Conservation (phyloP, 1,140 invertebrate species). For the Holcopasites calliopsidis region DNA sequence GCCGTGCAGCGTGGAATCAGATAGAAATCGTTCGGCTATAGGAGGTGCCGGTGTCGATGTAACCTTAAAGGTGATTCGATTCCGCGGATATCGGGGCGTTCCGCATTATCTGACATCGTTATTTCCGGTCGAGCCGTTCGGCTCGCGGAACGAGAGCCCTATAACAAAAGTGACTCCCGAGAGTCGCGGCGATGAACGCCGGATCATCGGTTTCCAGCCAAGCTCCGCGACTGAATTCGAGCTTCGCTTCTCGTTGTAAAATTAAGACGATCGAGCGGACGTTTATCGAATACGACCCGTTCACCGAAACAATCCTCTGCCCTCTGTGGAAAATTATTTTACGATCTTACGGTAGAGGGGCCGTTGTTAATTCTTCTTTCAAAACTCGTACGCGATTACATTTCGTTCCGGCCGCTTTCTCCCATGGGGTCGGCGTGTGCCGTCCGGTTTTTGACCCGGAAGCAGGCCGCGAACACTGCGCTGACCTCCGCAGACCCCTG, state of each 20-base stretch:
- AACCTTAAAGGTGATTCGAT: constrained; percentile 73
- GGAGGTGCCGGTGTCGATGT: constrained; percentile 62
- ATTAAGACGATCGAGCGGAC: constrained; percentile 12
- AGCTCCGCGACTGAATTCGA: constrained; percentile 39
- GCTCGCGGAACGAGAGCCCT: constrained; percentile 59
- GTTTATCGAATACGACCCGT: neutral
- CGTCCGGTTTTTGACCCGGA: constrained; percentile 75
- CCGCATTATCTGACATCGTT: constrained; percentile 70
- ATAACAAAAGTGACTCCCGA: constrained; percentile 61
- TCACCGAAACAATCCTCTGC: neutral
- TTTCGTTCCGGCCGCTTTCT: constrained; percentile 25
- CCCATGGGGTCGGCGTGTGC: constrained; percentile 54
- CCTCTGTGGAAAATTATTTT: neutral
- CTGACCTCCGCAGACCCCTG: constrained; percentile 67
- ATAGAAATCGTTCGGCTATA: constrained; percentile 68
- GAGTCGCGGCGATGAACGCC: constrained; percentile 41
- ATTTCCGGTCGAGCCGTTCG: constrained; percentile 69
- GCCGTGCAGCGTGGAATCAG: constrained; percentile 15
- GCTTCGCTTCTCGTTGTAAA: constrained; percentile 22
- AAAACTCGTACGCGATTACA: neutral
- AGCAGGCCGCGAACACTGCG: constrained; percentile 48
- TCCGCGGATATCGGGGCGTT: constrained; percentile 64
- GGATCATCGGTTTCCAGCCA: constrained; percentile 51
- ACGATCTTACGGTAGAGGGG: no score
- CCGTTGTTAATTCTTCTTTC: neutral